Evolutionary conservation across 37 sponge, comb jelly and placozoan genomes (phyloP).

Genomic region (Agelas oroides): DNA sequence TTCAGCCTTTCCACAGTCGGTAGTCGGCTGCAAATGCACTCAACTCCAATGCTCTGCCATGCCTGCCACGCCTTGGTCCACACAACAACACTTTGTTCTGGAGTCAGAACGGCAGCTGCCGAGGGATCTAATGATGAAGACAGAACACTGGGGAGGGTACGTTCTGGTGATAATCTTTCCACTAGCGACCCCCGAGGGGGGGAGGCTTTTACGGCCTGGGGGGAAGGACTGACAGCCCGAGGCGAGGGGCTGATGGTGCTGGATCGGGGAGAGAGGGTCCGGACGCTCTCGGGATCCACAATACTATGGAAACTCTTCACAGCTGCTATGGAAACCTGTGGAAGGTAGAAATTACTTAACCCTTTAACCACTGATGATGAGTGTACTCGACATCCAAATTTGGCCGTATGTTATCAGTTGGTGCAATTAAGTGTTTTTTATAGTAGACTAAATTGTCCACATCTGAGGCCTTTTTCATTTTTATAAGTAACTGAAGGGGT

Average conservation of each 20-base stretch:
- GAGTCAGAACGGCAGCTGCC: neutral
- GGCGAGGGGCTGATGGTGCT: neutral
- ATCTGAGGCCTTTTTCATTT: too few relatives aligned
- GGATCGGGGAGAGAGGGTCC: slow-evolving; percentile 12
- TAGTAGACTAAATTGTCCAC: too few relatives aligned
- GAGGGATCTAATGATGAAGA: neutral
- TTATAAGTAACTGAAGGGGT: too few relatives aligned
- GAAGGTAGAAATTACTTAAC: neutral
- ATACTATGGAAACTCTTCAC: slow-evolving; percentile 76
- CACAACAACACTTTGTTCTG: neutral
- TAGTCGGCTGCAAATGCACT: neutral
- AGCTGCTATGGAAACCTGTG: slow-evolving; percentile 82
- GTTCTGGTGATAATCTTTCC: neutral
- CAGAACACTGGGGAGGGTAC: too few relatives aligned
- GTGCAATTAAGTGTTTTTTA: too few relatives aligned
- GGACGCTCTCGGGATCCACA: slow-evolving; percentile 25
- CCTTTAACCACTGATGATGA: too few relatives aligned
- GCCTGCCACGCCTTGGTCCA: slow-evolving; percentile 61
- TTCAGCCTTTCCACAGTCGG: slow-evolving; percentile 3
- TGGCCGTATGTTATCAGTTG: too few relatives aligned
- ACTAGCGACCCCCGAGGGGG: neutral
- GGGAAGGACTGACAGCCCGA: too few relatives aligned
- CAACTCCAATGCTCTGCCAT: slow-evolving; percentile 48
- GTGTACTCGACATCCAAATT: too few relatives aligned
- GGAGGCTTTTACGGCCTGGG: neutral